Base-by-base conservation (phyloP, 2,888 invertebrate genomes). In the Adineta ricciae region DNA sequence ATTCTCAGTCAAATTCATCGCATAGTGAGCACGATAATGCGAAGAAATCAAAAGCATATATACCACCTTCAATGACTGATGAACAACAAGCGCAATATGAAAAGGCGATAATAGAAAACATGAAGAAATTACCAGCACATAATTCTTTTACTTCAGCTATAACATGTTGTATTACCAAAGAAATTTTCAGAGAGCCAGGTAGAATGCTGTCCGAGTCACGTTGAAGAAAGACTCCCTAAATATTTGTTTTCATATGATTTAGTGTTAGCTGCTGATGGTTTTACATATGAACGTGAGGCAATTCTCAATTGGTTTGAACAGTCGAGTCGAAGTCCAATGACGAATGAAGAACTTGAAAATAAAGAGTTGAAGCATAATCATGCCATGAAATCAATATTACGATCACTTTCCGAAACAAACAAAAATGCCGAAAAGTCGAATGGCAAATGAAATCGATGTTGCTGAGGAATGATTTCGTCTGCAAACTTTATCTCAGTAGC, bases 161-260 rank as follows among this genome's bases (percentile, higher is more conserved):
- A 11, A 78, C 78, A 24, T 78, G 78, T 78, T 78, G 78, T n/a
- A 78, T 78, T n/a, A 41, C 78, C 9, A 78, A 78, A 78, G 32
- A 3, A 36, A 41, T 78, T 78, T n/a, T 78, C 4, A 21, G 14
- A 24, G 78, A 78, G 38, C 78, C 78, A 41, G 78, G 78, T 78
- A 78, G n/a, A n/a, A n/a, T n/a, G n/a, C n/a, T n/a, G n/a, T n/a
- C n/a, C n/a, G n/a, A n/a, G n/a, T n/a, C n/a, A n/a, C n/a, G n/a
- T n/a, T n/a, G n/a, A n/a, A n/a, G n/a, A n/a, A n/a, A n/a, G n/a
- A n/a, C n/a, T n/a, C n/a, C n/a, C n/a, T n/a, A n/a, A n/a, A n/a
- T n/a, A n/a, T n/a, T n/a, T n/a, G n/a, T n/a, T n/a, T n/a, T n/a
- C n/a, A 78, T 16, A 50, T 50, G 16, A 50, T 50, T 50, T 78